Evolutionary conservation across 2,113 vertebrate species (phyloP), one percentile per base, ranked within the genome.

Genomic region (Tor tambroides): DNA sequence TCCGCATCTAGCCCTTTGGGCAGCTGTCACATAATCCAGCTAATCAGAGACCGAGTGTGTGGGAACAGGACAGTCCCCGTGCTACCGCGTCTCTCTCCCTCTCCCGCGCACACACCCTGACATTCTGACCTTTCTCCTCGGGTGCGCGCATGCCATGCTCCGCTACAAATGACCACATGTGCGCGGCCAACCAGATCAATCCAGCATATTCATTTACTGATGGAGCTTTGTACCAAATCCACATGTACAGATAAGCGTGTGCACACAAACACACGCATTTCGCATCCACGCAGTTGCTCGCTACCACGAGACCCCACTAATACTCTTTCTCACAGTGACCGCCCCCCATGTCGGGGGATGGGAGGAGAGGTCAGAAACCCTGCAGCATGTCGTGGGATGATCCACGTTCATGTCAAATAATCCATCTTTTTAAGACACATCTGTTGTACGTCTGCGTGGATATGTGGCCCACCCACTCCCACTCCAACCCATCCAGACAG

Each of bases 11-110:
- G 91, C 92, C 93, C 93, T 95, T 95, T 94, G 92, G 93, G 94
- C 95, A 96, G 95, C 95, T 96, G 95, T 95, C 95, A 94, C 92
- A 95, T 96, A 96, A 96, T 95, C 95, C 95, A 93, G 93, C 94
- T 95, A 96, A 96, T 95, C 94, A 94, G 92, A 86, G 85, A 54
- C 86, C 3, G 81, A 80, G 90, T 77, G 87, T 89, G 87, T 91
- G 89, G 88, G 91, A 90, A 88, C 88, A 84, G 78, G 86, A 89
- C 84, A 12, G 54, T 84, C 80, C 80, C 75, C 43, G 35, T 65
- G 49, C 41, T 59, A 63, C 78, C 49, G 51, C 49, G 32, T 80
- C 32, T 46, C 74, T 69, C n/a, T 59, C 71, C 15, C 38, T 32
- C 83, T 41, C 23, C 30, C 79, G 54, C 69, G 12, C 56, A 69